Evolutionary conservation across 2,888 invertebrate genomes (phyloP).

Genomic region (Oscheius sp.): DNA sequence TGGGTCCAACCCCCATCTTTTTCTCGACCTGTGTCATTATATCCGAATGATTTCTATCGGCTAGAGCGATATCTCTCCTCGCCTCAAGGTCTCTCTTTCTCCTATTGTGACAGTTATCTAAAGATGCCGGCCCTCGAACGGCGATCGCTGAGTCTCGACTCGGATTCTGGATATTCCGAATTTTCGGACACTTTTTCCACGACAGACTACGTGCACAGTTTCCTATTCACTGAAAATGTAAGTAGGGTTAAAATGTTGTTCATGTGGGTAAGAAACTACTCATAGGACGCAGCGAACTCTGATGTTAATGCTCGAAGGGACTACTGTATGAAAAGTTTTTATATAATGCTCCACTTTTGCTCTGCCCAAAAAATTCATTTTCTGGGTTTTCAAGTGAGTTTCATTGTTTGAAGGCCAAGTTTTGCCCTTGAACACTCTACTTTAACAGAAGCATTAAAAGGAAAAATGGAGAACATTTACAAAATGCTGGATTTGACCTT

Average conservation of each 20-base stretch:
- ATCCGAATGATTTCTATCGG: conserved; percentile 9
- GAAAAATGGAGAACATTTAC: too few species aligned
- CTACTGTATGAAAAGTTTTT: neutral
- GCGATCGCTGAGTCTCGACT: neutral
- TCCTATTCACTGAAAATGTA: conserved; percentile 33
- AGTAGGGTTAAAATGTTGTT: neutral
- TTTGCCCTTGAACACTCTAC: too few species aligned
- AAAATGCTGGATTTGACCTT: too few species aligned
- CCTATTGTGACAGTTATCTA: conserved; percentile 5
- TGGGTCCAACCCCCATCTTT: neutral
- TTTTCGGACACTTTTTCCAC: conserved; percentile 6
- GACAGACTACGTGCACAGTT: conserved; percentile 22
- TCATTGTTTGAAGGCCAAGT: too few species aligned
- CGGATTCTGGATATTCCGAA: conserved; percentile 40
- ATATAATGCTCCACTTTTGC: too few species aligned
- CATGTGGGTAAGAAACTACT: neutral
- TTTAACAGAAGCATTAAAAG: too few species aligned
- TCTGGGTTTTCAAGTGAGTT: too few species aligned
- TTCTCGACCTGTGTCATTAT: conserved; percentile 17
- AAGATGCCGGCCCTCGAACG: neutral
- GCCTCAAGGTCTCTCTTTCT: neutral
- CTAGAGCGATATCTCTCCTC: conserved; percentile 15
- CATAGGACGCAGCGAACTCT: neutral
- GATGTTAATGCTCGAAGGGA: neutral
- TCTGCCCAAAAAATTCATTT: too few species aligned